These are phyloP conservation scores for Drosophila recens DNA, from an alignment of 2,888 invertebrate species.

Conservation along the genomic window DNA sequence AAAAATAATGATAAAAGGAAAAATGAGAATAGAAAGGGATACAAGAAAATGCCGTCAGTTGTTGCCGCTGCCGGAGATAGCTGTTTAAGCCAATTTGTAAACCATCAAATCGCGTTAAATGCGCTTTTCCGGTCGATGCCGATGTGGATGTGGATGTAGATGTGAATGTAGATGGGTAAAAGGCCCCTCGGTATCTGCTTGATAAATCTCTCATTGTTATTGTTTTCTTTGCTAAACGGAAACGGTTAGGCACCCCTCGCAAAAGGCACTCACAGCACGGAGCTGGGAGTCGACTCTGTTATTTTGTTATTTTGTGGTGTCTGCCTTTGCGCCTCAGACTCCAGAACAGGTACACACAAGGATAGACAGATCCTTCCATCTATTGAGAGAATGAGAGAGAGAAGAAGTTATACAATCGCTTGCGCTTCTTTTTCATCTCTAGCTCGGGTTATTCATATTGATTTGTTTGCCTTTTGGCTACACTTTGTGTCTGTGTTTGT, in stretches of 20 bases:
- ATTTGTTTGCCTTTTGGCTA: conserved; percentile 72
- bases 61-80: conserved; percentile 53
- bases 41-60: conserved; percentile 57
- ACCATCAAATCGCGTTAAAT: conserved; percentile 82
- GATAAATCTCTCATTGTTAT: conserved; percentile 72
- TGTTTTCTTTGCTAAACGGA: conserved; percentile 82
- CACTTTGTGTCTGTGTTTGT: conserved; percentile 44
- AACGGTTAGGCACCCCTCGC: conserved; percentile 70
- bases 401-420: conserved; percentile 32
- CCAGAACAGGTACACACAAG: conserved; percentile 37
- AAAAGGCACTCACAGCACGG: conserved; percentile 35
- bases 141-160: conserved; percentile 4
- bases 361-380: conserved; percentile 20
- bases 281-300: conserved; percentile 32
- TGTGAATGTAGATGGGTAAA: conserved; percentile 17
- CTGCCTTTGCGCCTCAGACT: conserved; percentile 51
- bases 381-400: neutral
- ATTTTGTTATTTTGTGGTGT: conserved; percentile 27
- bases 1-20: conserved; percentile 7
- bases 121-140: conserved; percentile 72
- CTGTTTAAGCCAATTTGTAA: conserved; percentile 82
- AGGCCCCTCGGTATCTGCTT: conserved; percentile 42
- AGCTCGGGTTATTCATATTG: conserved; percentile 58
- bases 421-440: conserved; percentile 59
- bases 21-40: conserved; percentile 33